Evolutionary conservation across 1,140 invertebrate species (phyloP).

Genomic region (Vollenhovia emeryi): DNA sequence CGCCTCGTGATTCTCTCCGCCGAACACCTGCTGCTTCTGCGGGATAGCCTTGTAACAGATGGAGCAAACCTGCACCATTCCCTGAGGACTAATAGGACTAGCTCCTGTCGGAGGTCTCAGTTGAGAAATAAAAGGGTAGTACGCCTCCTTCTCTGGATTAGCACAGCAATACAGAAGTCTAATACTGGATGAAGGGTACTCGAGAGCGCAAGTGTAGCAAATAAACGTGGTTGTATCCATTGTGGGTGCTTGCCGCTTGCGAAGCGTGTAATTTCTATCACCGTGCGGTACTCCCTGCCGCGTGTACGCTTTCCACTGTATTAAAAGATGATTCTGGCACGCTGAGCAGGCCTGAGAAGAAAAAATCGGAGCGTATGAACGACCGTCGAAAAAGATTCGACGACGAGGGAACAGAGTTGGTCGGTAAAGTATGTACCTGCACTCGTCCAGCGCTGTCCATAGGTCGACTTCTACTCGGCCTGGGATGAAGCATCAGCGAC

Average conservation of each 20-base stretch:
- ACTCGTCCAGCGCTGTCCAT: constrained; percentile 94
- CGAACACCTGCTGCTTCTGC: constrained; percentile 92
- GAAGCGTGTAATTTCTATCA: constrained; percentile 92
- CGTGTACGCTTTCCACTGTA: constrained; percentile 91
- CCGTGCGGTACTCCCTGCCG: constrained; percentile 89
- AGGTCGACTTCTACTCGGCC: constrained; percentile 92
- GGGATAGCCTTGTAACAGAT: constrained; percentile 93
- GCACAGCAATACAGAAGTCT: constrained; percentile 93
- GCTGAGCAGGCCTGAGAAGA: constrained; percentile 89
- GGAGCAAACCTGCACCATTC: constrained; percentile 94
- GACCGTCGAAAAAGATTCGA: no score
- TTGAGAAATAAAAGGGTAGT: constrained; percentile 94
- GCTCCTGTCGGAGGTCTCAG: constrained; percentile 92
- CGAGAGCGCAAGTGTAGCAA: constrained; percentile 94
- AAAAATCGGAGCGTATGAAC: no score
- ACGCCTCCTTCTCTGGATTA: constrained; percentile 94
- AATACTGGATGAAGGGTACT: constrained; percentile 91
- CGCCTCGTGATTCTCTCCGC: constrained; percentile 85
- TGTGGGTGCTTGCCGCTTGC: constrained; percentile 89
- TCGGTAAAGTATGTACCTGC: constrained; percentile 77
- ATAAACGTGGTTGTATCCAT: constrained; percentile 92
- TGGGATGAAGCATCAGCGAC: constrained; percentile 92
- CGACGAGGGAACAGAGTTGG: not conserved
- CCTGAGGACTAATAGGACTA: constrained; percentile 93
- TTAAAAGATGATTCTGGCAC: constrained; percentile 92